Evolutionary conservation across 1,140 invertebrate genomes (phyloP).

Genomic region (Paramacrobiotus metropolitanus): DNA sequence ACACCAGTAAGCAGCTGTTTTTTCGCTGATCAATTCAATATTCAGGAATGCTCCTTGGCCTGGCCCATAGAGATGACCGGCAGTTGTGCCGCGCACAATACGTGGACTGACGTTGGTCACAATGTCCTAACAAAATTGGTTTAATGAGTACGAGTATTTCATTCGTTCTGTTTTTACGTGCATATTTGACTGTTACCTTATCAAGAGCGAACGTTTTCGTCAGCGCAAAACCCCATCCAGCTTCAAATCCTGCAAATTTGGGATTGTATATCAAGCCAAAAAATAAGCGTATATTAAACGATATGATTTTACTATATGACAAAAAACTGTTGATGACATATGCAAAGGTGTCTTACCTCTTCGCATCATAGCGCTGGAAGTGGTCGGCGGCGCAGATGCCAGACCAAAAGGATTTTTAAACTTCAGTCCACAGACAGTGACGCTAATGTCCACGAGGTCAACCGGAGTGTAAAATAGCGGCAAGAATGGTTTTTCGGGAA

Average conservation of each 20-base stretch:
- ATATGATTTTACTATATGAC: no score
- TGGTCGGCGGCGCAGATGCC: constrained; percentile 86
- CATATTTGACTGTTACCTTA: constrained; percentile 36
- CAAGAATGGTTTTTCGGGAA: constrained; percentile 39
- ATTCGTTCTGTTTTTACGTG: neutral
- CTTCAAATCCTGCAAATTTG: constrained; percentile 54
- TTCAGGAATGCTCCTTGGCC: constrained; percentile 85
- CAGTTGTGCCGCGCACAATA: constrained; percentile 75
- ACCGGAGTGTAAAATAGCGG: constrained; percentile 80
- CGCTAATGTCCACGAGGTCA: constrained; percentile 71
- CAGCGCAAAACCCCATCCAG: constrained; percentile 84
- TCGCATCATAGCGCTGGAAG: constrained; percentile 76
- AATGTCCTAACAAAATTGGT: constrained; percentile 37
- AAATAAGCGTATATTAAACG: neutral
- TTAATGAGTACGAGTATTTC: neutral
- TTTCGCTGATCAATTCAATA: constrained; percentile 94
- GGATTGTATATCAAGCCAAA: no score
- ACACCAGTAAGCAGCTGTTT: constrained; percentile 77
- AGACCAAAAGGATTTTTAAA: constrained; percentile 93
- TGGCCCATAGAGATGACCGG: constrained; percentile 70
- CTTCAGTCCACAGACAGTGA: constrained; percentile 69
- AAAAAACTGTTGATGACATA: no score
- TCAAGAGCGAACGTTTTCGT: constrained; percentile 88
- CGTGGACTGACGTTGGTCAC: constrained; percentile 91
- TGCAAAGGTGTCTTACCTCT: constrained; percentile 24